Conservation (phyloP, 2,113 vertebrate species). For the Dicerorhinus sumatrensis region DNA sequence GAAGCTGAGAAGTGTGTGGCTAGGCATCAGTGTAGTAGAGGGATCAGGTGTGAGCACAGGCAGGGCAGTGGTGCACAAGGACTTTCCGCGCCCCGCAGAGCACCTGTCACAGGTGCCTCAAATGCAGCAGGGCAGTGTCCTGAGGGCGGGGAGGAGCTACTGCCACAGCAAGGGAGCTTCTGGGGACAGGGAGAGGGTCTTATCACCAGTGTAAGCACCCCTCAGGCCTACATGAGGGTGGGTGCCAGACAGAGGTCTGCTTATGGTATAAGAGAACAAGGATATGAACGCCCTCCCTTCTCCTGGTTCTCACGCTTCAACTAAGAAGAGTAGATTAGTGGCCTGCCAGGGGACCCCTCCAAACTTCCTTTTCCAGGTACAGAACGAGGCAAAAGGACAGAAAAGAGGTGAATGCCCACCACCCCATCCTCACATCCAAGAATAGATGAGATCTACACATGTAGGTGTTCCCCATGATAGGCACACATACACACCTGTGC, state of each 20-base stretch:
- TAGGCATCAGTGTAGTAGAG: neutral
- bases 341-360: neutral
- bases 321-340: neutral
- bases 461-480: neutral
- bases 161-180: neutral
- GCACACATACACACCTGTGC: neutral
- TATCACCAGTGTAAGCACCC: neutral
- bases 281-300: too few species aligned
- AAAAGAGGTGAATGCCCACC: neutral
- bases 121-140: neutral
- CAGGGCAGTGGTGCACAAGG: neutral
- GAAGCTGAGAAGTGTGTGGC: neutral
- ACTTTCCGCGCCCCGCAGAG: fast-evolving
- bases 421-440: too few species aligned
- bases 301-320: neutral
- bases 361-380: neutral
- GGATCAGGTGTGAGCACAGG: neutral
- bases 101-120: neutral
- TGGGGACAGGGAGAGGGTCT: neutral
- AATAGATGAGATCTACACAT: fast-evolving
- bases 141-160: too few species aligned
- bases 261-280: neutral
- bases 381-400: neutral
- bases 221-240: neutral
- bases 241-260: neutral